phyloP scores from a whole-genome alignment of 2,888 invertebrate species.

The Smittia sp. region DNA sequence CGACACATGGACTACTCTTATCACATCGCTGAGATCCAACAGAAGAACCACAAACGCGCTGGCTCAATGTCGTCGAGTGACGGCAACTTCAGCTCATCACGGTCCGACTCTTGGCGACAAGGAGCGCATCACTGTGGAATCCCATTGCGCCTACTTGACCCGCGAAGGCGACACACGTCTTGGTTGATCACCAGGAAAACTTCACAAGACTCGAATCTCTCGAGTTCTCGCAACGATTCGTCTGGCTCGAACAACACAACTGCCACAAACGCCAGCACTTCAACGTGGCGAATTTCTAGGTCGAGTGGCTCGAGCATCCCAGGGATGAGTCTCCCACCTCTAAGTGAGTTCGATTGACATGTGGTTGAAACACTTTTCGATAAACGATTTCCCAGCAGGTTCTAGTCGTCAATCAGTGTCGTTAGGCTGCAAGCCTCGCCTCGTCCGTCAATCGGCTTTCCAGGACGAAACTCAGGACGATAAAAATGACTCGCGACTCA shows the following conservation, averaged over 20 bases:
- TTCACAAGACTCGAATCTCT: conserved; percentile 87
- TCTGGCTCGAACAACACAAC: conserved; percentile 82
- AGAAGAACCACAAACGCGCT: conserved; percentile 72
- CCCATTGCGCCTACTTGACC: conserved; percentile 69
- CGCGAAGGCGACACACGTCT: conserved; percentile 77
- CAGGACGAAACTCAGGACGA: conserved; percentile 70
- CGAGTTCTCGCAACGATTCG: conserved; percentile 87
- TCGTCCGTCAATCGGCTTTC: conserved; percentile 77
- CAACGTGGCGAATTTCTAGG: conserved; percentile 83
- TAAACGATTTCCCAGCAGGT: conserved; percentile 20
- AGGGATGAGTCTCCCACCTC: conserved; percentile 55
- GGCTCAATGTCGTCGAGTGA: conserved; percentile 77
- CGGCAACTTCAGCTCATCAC: conserved; percentile 84
- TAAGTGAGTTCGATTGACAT: conserved; percentile 42
- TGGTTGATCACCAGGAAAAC: conserved; percentile 91
- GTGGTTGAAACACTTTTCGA: neutral
- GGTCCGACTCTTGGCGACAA: conserved; percentile 84
- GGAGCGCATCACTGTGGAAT: conserved; percentile 72
- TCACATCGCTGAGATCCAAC: conserved; percentile 71
- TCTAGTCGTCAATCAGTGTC: conserved; percentile 42
- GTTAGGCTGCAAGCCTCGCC: conserved; percentile 64
- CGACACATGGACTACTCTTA: conserved; percentile 69
- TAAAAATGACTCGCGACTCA: conserved; percentile 55
- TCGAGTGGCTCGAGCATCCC: conserved; percentile 64
- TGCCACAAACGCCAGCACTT: conserved; percentile 85